These are phyloP conservation scores for Adelognathus sp. DNA, from an alignment of 2,888 invertebrate genomes.

Conservation along the genomic window DNA sequence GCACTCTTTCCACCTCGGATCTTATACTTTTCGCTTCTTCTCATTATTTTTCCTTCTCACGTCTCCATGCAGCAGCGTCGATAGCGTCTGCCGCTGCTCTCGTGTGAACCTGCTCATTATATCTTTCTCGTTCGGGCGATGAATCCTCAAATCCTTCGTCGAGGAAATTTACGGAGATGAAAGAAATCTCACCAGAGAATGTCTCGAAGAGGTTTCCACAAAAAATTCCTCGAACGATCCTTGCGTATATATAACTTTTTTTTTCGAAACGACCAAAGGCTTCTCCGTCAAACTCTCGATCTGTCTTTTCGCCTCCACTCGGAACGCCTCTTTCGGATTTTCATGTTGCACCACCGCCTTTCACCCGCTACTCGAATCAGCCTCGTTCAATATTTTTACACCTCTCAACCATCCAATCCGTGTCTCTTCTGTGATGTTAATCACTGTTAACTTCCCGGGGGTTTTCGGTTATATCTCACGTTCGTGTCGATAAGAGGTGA, in stretches of 20 bases:
- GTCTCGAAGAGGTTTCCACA: background rate
- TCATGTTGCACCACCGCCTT: constrained; percentile 57
- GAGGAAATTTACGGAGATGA: background rate
- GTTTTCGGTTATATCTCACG: no score
- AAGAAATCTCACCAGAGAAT: background rate
- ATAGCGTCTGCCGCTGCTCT: constrained; percentile 13
- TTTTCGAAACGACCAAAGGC: background rate
- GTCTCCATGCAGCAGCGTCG: constrained; percentile 31
- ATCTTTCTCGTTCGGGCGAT: background rate
- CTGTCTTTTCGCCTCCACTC: constrained; percentile 64
- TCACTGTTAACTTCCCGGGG: no score
- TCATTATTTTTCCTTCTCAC: constrained; percentile 51
- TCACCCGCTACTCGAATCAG: background rate
- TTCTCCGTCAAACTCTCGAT: constrained; percentile 62
- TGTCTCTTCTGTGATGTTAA: no score
- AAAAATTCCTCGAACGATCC: background rate
- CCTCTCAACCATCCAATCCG: no score
- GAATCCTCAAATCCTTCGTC: background rate
- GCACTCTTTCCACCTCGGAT: constrained; percentile 43
- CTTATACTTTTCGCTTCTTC: constrained; percentile 49
- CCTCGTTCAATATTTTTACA: no score
- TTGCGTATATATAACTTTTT: background rate
- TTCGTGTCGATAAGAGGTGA: background rate
- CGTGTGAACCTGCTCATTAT: constrained; percentile 49
- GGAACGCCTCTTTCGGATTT: constrained; percentile 71